Evolutionary conservation across 2,888 invertebrate species (phyloP).

Genomic region (Drosophila bunnanda): DNA sequence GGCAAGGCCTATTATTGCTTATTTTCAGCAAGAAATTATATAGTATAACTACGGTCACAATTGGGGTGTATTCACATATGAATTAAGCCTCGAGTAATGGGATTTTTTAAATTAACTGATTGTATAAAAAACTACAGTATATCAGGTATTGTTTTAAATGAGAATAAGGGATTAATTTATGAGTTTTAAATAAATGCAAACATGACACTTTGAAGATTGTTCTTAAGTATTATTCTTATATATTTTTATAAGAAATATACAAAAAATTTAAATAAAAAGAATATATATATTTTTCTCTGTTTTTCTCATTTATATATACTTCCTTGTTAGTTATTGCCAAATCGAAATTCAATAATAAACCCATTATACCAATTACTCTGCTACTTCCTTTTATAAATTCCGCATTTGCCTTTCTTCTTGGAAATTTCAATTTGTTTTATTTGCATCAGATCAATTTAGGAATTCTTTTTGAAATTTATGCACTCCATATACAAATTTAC

Average conservation of each 20-base stretch:
- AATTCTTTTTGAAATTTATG: conserved; percentile 27
- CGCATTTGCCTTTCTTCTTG: neutral
- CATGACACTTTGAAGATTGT: neutral
- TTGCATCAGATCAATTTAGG: conserved; percentile 15
- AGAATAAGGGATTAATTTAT: neutral
- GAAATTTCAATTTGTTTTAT: conserved; percentile 3
- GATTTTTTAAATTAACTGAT: neutral
- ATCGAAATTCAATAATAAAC: neutral
- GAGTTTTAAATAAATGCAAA: neutral
- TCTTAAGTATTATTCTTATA: neutral
- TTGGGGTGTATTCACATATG: neutral
- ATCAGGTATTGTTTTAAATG: neutral
- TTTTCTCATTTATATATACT: too few relatives aligned
- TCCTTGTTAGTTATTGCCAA: neutral
- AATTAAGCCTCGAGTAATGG: neutral
- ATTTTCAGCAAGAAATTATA: conserved; percentile 18
- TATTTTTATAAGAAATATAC: neutral
- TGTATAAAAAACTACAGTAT: neutral
- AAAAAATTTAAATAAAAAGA: neutral
- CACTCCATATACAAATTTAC: conserved; percentile 33
- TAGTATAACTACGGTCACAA: conserved; percentile 8
- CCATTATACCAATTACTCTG: neutral
- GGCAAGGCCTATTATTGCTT: conserved; percentile 6
- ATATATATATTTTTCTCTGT: too few relatives aligned
- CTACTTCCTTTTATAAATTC: neutral